Percentiles rank a stretch among this genome's conserved stretches.
phyloP scores from a whole-genome alignment of 1,140 invertebrate species.

The Drosophila teissieri region DNA sequence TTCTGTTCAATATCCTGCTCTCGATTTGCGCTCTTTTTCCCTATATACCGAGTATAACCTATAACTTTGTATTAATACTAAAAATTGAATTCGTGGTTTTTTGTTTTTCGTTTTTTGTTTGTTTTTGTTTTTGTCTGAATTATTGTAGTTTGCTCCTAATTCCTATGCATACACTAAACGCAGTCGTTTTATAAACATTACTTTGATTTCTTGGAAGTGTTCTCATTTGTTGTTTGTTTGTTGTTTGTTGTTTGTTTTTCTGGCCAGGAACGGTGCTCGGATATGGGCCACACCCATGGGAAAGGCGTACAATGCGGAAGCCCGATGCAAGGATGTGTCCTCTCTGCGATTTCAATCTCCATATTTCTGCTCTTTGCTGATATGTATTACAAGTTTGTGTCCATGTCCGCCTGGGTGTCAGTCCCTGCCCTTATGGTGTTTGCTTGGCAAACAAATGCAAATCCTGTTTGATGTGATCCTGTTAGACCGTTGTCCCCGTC shows the following conservation, averaged over 20 bases:
- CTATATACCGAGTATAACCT: conserved; percentile 37
- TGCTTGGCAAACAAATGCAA: conserved; percentile 62
- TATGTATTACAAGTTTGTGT: conserved; percentile 56
- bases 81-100: conserved; percentile 51
- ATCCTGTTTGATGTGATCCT: neutral
- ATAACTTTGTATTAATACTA: conserved; percentile 53
- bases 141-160: conserved; percentile 37
- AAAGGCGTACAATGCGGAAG: conserved; percentile 25
- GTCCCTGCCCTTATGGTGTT: conserved; percentile 8
- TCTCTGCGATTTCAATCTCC: neutral
- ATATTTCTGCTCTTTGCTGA: conserved; percentile 25
- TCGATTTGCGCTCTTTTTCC: conserved; percentile 24
- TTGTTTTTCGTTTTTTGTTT: too few relatives aligned
- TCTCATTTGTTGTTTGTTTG: conserved; percentile 32
- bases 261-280: neutral
- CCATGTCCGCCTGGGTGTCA: conserved; percentile 10
- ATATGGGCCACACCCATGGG: neutral
- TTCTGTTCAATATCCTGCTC: neutral
- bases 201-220: conserved; percentile 67
- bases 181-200: conserved; percentile 74
- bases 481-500: conserved; percentile 53
- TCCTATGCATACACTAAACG: conserved; percentile 48
- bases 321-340: conserved; percentile 21
- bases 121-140: conserved; percentile 12
- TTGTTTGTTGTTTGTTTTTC: conserved; percentile 16